phyloP scores from a whole-genome alignment of 2,113 vertebrate species.

The Terrapene triunguis region DNA sequence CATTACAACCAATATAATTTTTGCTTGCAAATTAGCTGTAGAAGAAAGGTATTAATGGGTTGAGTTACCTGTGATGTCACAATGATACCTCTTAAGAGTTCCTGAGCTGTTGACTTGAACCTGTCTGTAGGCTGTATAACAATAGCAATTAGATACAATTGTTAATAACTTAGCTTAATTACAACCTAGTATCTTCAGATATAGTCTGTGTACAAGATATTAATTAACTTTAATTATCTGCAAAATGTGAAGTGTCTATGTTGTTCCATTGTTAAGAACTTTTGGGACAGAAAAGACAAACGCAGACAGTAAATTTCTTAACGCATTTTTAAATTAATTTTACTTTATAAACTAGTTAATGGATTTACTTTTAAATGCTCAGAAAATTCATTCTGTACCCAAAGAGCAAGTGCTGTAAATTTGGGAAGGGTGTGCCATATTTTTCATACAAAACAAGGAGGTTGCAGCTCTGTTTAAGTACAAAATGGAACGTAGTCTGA shows the following conservation, averaged over 20 bases:
- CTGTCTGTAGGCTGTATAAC: background rate
- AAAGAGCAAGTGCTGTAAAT: background rate
- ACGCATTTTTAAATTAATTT: background rate
- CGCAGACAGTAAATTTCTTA: background rate
- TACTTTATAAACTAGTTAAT: background rate
- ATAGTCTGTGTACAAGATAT: background rate
- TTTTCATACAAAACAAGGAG: background rate
- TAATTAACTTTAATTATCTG: background rate
- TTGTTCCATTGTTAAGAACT: background rate
- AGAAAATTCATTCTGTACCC: background rate
- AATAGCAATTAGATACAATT: conserved; percentile 22
- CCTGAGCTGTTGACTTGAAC: conserved; percentile 34
- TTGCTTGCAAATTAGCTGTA: background rate
- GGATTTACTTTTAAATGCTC: background rate
- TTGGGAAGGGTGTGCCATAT: background rate
- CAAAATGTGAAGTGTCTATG: background rate
- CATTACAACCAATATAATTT: conserved; percentile 21
- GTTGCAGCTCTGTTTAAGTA: background rate
- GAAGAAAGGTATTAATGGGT: background rate
- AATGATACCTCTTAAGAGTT: background rate
- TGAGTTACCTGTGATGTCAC: background rate
- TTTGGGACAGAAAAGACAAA: background rate
- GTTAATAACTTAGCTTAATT: background rate
- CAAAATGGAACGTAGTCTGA: conserved; percentile 1
- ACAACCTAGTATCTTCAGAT: background rate